A percentile compares a stretch with the other conserved stretches of the same genome.
These are phyloP conservation scores for Sitophilus oryzae DNA, from an alignment of 1,140 invertebrate genomes.

Conservation along the genomic window DNA sequence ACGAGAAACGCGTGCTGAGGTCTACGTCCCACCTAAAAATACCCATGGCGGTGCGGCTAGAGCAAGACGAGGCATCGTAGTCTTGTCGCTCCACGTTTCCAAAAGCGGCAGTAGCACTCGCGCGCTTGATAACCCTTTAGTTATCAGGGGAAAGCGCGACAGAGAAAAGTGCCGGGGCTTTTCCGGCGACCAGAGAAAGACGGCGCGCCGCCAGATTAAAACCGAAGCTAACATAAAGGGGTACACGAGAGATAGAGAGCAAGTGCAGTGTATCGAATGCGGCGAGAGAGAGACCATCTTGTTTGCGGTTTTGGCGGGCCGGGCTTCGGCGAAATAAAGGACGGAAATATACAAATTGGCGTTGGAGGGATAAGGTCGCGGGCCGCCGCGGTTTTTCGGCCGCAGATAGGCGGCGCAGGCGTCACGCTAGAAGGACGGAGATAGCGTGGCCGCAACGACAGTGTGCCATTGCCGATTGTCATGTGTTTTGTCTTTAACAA, in stretches of 20 bases:
- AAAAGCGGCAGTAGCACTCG: constrained; percentile 36
- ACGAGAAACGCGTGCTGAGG: constrained; percentile 29
- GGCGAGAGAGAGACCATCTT: constrained; percentile 33
- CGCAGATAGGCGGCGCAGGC: constrained; percentile 38
- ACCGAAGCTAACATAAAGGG: constrained; percentile 44
- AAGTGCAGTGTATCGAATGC: constrained; percentile 24
- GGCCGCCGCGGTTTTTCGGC: constrained; percentile 38
- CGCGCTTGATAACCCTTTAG: constrained; percentile 45
- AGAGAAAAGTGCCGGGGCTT: constrained; percentile 2
- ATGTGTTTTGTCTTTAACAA: constrained; percentile 37
- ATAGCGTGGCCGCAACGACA: constrained; percentile 23
- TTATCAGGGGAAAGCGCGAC: constrained; percentile 41
- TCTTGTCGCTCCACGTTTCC: constrained; percentile 31
- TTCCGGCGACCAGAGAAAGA: constrained; percentile 4
- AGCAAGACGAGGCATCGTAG: constrained; percentile 27
- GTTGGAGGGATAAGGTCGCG: constrained; percentile 29
- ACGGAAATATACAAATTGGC: constrained; percentile 38
- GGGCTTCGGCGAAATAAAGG: constrained; percentile 41
- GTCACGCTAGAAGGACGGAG: constrained; percentile 40
- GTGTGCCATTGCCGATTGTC: constrained; percentile 30
- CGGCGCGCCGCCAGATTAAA: constrained; percentile 41
- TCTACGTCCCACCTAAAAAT: constrained; percentile 30
- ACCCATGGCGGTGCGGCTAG: constrained; percentile 18
- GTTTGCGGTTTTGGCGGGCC: constrained; percentile 43
- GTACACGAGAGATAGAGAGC: constrained; percentile 37